Conservation (phyloP, 2,888 invertebrate genomes). For the Drosophila seclusa region DNA sequence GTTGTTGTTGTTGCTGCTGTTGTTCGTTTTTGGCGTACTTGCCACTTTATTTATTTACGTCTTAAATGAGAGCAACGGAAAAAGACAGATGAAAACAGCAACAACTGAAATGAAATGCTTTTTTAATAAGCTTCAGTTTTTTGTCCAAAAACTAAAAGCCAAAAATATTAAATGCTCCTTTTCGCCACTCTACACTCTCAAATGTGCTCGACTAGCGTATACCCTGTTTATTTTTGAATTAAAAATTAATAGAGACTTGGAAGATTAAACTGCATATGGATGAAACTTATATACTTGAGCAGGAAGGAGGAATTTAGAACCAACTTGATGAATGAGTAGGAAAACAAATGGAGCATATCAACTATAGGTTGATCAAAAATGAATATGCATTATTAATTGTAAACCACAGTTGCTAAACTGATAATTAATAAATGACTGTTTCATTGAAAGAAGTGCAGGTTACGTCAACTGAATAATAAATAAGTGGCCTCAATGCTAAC, state of each 20-base stretch:
- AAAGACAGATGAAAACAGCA: conserved; percentile 5
- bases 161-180: background rate
- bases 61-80: conserved; percentile 16
- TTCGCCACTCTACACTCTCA: background rate
- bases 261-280: background rate
- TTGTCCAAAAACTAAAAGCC: conserved; percentile 1
- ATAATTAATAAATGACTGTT: background rate
- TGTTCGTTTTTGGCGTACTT: conserved; percentile 12
- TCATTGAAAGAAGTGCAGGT: background rate
- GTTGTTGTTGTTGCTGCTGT: background rate
- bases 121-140: conserved; percentile 48
- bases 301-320: background rate
- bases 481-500: background rate
- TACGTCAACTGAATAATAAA: background rate
- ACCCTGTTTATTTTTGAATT: background rate
- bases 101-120: conserved; percentile 42
- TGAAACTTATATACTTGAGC: too few species aligned
- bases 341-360: background rate
- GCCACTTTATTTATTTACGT: conserved; percentile 63
- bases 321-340: background rate
- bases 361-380: background rate
- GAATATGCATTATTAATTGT: background rate
- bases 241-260: accelerated
- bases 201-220: background rate
- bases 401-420: background rate